phyloP scores from a whole-genome alignment of 2,113 vertebrate species.

The Chroicocephalus ridibundus region DNA sequence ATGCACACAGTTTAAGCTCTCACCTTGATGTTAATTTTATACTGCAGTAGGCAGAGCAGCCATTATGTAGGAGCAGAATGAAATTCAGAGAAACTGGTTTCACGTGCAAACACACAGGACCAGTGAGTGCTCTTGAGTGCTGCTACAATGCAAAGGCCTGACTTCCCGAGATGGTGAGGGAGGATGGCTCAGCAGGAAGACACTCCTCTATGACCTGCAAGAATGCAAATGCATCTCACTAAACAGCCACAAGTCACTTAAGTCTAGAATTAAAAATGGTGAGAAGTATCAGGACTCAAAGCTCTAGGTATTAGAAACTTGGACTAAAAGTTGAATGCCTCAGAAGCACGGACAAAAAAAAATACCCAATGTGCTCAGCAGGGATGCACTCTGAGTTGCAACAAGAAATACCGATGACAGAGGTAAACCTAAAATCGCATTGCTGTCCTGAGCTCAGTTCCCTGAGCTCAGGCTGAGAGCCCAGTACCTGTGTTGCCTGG shows the following conservation, averaged over 20 bases:
- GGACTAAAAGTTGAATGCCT: background rate
- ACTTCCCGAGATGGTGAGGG: background rate
- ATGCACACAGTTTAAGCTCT: constrained; percentile 27
- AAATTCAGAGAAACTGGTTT: background rate
- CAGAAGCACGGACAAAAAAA: background rate
- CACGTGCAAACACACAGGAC: background rate
- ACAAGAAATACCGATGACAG: background rate
- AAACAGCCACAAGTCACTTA: background rate
- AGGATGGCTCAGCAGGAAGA: background rate
- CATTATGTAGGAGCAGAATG: background rate
- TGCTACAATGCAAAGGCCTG: background rate
- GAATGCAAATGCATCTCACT: background rate
- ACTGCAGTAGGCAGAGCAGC: constrained; percentile 15
- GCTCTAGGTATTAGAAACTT: background rate
- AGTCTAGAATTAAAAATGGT: background rate
- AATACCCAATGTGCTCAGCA: background rate
- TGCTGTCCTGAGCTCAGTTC: background rate
- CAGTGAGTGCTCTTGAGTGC: background rate
- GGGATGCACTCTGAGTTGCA: background rate
- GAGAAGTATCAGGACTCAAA: background rate
- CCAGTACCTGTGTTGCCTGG: background rate
- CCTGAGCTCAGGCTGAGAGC: background rate
- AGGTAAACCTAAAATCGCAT: background rate
- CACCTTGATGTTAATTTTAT: constrained; percentile 59
- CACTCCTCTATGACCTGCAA: accelerated